Base-by-base conservation (phyloP, 2,888 invertebrate genomes). In the Heliconius erato region DNA sequence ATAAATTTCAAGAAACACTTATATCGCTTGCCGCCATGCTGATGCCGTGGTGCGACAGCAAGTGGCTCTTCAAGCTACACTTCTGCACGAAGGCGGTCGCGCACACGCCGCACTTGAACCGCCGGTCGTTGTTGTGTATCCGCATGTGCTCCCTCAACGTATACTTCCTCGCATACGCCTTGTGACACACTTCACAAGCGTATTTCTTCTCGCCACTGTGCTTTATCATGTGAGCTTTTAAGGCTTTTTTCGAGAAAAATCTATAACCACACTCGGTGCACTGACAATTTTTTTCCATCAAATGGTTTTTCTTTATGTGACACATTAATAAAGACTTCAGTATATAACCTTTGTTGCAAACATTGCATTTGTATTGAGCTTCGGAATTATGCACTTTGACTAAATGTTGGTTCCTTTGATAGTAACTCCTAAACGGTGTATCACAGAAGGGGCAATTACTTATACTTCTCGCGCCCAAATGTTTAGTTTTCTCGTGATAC, bases 241-340 rank as follows among this genome's bases (percentile, higher is more conserved):
- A 89, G 1, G 95, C 95, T 84, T 96, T 96, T n/a, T 95, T 95
- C 80, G 95, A 96, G 85, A 96, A 96, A 80, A 96, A 96, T 76
- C 94, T 89, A 71, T 92, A 94, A 0, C 95, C 96, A 80, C 96
- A 96, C 40, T 96, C 94, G 0, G 93, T 92, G 44, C 96, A 96
- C 76, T 94, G 94, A 81, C 92, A 95, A 28, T 96, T 94, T 5
- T 92, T 85, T 79, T 95, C 95, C 94, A 94, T 95, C n/a, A 96
- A 88, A 87, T 96, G 96, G 72, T 91, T 91, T 72, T 93, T 93
- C 81, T 94, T 95, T 35, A 95, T 94, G 88, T 95, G 95, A 83
- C 89, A 91, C 93, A 94, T 95, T 0, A 95, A 81, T 14, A 95
- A 87, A 1, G 94, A 93, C 49, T 94, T 95, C 0, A 94, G 49